Conservation (phyloP, 1,140 invertebrate genomes). For the Limonius californicus region DNA sequence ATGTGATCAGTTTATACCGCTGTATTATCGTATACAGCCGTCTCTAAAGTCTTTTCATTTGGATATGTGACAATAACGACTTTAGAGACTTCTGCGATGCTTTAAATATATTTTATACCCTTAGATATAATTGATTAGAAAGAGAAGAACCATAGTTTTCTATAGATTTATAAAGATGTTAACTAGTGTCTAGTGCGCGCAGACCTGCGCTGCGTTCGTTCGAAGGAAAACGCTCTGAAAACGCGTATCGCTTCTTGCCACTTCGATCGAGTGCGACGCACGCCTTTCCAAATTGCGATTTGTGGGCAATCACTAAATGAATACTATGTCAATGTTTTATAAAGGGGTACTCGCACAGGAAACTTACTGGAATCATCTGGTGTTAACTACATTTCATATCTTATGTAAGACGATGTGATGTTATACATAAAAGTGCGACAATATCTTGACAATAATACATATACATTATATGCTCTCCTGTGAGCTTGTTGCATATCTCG, state of each 20-base stretch:
- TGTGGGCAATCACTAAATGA: slow-evolving; percentile 26
- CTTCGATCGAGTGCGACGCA: background rate
- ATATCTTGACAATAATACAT: slow-evolving; percentile 27
- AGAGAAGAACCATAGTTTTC: slow-evolving; percentile 34
- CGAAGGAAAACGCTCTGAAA: background rate
- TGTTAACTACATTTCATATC: slow-evolving; percentile 1
- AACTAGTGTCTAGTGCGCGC: slow-evolving; percentile 30
- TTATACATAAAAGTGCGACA: slow-evolving; percentile 22
- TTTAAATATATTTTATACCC: slow-evolving; percentile 42
- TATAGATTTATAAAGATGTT: slow-evolving; percentile 43
- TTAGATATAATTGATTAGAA: slow-evolving; percentile 25
- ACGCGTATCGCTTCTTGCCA: slow-evolving; percentile 1
- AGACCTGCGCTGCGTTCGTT: background rate
- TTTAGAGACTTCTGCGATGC: slow-evolving; percentile 28
- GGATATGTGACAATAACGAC: slow-evolving; percentile 25
- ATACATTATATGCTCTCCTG: slow-evolving; percentile 18
- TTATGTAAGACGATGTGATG: slow-evolving; percentile 9
- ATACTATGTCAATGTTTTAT: background rate
- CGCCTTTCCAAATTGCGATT: slow-evolving; percentile 20
- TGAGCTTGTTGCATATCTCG: slow-evolving; percentile 23
- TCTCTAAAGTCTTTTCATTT: background rate
- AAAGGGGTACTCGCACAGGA: background rate
- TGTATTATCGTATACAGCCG: slow-evolving; percentile 19
- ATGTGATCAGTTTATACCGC: slow-evolving; percentile 45
- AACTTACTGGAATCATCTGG: background rate